Percentiles rank a stretch among this genome's conserved stretches.
phyloP scores from a whole-genome alignment of 2,888 invertebrate species.

The Acronicta leporina region DNA sequence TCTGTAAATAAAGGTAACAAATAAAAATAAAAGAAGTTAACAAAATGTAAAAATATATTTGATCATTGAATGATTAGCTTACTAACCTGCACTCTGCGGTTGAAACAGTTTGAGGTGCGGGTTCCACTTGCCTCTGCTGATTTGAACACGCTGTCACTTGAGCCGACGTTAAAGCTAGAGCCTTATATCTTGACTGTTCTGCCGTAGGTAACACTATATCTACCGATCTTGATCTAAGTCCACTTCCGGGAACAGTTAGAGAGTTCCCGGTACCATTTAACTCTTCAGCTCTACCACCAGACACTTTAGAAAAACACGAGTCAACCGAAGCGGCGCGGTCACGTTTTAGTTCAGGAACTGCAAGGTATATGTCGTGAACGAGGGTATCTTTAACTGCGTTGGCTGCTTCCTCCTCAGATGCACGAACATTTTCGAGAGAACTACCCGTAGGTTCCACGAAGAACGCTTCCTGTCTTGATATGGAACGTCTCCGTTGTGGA shows the following conservation, averaged over 20 bases:
- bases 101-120: constrained; percentile 59
- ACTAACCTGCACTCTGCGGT: constrained; percentile 78
- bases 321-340: constrained; percentile 96
- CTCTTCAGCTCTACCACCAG: constrained; percentile 92
- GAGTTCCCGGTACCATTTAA: constrained; percentile 90
- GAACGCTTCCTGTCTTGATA: constrained; percentile 95
- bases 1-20: constrained; percentile 11
- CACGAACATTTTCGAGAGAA: constrained; percentile 92
- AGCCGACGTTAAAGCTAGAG: constrained; percentile 92
- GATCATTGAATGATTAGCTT: constrained; percentile 21
- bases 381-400: constrained; percentile 76
- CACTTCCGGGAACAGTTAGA: constrained; percentile 92
- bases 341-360: constrained; percentile 95
- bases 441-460: constrained; percentile 93
- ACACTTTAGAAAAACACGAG: constrained; percentile 94
- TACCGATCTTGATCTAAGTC: constrained; percentile 94
- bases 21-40: constrained; percentile 52
- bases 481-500: constrained; percentile 91
- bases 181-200: constrained; percentile 95
- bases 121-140: constrained; percentile 63
- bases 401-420: constrained; percentile 80
- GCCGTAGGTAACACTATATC: constrained; percentile 96
- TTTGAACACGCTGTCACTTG: constrained; percentile 69
- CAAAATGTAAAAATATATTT: constrained; percentile 35
- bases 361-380: constrained; percentile 93